phyloP scores from a whole-genome alignment of 2,113 vertebrate genomes.

The Lichenostomus cassidix region DNA sequence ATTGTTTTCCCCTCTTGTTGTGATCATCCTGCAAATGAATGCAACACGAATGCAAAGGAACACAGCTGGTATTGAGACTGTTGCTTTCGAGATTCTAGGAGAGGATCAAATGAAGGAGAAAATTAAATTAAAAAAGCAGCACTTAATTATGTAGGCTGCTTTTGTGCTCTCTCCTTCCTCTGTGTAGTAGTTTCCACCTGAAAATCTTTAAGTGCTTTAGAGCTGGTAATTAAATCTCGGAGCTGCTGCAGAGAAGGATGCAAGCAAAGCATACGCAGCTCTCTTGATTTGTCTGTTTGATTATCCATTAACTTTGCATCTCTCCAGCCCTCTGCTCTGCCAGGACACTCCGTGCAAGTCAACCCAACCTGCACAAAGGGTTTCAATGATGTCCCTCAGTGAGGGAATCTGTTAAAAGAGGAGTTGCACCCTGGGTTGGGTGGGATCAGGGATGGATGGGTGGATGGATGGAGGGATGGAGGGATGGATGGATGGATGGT shows the following conservation, averaged over 20 bases:
- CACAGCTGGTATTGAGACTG: conserved; percentile 22
- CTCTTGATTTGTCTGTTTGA: conserved; percentile 42
- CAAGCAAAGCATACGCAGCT: neutral
- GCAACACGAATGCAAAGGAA: neutral
- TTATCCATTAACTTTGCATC: conserved; percentile 15
- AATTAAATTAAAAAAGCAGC: conserved; percentile 68
- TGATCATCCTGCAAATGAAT: neutral
- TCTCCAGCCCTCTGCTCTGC: conserved; percentile 29
- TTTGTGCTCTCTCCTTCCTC: conserved; percentile 50
- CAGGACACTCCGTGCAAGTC: neutral
- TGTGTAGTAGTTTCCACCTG: conserved; percentile 52
- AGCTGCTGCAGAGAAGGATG: conserved; percentile 23
- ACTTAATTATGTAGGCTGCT: conserved; percentile 56
- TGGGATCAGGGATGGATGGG: neutral
- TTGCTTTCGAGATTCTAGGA: conserved; percentile 41
- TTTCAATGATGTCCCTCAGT: neutral
- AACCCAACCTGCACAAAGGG: neutral
- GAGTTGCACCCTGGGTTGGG: neutral
- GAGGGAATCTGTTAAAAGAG: neutral
- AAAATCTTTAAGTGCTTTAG: conserved; percentile 65
- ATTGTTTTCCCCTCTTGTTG: neutral
- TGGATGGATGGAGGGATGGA: neutral
- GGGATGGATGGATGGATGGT: neutral
- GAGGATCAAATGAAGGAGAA: conserved; percentile 66
- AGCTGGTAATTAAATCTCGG: conserved; percentile 60